phyloP scores from a whole-genome alignment of 2,888 invertebrate species.

The Pyrgus malvae region DNA sequence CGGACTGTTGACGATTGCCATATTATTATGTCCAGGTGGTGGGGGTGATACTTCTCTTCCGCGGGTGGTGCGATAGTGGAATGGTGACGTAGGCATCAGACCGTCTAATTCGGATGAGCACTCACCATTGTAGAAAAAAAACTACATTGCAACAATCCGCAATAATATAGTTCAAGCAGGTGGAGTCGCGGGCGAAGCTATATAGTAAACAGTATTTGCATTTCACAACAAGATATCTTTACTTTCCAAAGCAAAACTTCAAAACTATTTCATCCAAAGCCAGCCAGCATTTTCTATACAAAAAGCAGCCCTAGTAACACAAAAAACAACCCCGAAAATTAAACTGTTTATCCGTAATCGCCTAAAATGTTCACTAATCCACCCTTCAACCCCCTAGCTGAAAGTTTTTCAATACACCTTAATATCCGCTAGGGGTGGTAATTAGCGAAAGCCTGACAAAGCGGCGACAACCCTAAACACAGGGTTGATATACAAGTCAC shows the following conservation, averaged over 20 bases:
- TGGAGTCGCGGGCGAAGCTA: too few relatives aligned
- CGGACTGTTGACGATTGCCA: too few relatives aligned
- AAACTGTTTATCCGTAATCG: not conserved
- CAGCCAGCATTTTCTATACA: not conserved
- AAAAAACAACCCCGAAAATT: not conserved
- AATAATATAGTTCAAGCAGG: not conserved
- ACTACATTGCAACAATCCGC: too few relatives aligned
- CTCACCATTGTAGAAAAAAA: too few relatives aligned
- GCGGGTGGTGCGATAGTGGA: too few relatives aligned
- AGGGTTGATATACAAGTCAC: not conserved
- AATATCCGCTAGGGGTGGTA: slow-evolving; percentile 19
- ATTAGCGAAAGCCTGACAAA: slow-evolving; percentile 4
- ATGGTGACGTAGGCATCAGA: too few relatives aligned
- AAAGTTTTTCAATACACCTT: slow-evolving; percentile 19
- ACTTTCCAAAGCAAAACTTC: too few relatives aligned
- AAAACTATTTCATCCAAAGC: not conserved
- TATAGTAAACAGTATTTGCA: too few relatives aligned
- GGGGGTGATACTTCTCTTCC: too few relatives aligned
- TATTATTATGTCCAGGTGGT: too few relatives aligned
- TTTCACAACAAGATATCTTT: too few relatives aligned
- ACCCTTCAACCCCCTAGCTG: not conserved
- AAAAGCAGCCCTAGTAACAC: not conserved
- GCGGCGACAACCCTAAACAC: slow-evolving; percentile 6
- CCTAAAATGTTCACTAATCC: slow-evolving; percentile 1
- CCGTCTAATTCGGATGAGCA: too few relatives aligned